These are phyloP conservation scores for Microtus oregoni DNA, from an alignment of 2,113 vertebrate genomes.

Conservation along the genomic window DNA sequence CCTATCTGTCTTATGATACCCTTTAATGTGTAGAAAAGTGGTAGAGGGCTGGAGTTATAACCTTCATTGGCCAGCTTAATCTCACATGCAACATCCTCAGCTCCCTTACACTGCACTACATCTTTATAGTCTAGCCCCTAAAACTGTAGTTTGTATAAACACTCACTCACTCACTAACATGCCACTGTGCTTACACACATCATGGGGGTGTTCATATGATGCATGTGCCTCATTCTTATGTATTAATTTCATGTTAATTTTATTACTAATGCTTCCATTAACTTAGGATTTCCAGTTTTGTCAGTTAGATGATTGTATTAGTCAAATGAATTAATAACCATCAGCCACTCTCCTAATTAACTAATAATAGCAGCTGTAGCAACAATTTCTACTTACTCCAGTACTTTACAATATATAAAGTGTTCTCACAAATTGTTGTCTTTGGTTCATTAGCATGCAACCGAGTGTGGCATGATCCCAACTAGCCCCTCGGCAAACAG, in stretches of 20 bases:
- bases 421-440: neutral
- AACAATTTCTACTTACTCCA: neutral
- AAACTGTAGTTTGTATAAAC: neutral
- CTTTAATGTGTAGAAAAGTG: neutral
- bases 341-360: conserved; percentile 12
- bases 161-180: neutral
- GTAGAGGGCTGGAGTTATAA: neutral
- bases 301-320: conserved; percentile 45
- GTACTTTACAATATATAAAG: neutral
- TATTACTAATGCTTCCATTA: conserved; percentile 26
- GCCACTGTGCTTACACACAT: neutral
- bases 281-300: neutral
- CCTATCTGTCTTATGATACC: neutral
- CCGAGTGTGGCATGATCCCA: neutral
- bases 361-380: neutral
- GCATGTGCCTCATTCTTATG: neutral
- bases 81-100: neutral
- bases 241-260: neutral
- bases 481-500: neutral
- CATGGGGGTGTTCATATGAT: neutral
- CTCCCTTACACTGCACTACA: neutral
- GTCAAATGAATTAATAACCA: conserved; percentile 56
- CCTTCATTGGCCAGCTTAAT: neutral
- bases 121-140: neutral
- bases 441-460: conserved; percentile 19